These are phyloP conservation scores for Encarsia formosa DNA, from an alignment of 2,888 invertebrate genomes.

Conservation along the genomic window DNA sequence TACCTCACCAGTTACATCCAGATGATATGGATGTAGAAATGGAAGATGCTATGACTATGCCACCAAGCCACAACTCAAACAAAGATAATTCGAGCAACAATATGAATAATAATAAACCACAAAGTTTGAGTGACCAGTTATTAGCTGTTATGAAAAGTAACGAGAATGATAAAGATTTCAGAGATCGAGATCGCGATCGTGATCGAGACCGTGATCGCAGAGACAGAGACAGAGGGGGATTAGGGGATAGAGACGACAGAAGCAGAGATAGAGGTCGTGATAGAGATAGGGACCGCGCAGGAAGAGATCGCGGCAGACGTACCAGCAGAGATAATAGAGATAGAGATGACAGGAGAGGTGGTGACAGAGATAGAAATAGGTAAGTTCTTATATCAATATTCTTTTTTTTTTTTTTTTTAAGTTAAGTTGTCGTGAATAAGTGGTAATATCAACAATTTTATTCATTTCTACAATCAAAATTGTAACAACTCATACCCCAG, in stretches of 20 bases:
- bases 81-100: constrained; percentile 8
- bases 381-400: too few species aligned
- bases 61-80: constrained; percentile 31
- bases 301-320: constrained; percentile 41
- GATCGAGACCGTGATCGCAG: constrained; percentile 43
- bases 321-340: constrained; percentile 42
- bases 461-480: too few species aligned
- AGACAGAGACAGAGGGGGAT: constrained; percentile 39
- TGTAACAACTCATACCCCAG: too few species aligned
- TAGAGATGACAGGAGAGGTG: constrained; percentile 41
- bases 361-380: constrained; percentile 43
- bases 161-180: constrained; percentile 34
- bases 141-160: constrained; percentile 55
- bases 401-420: too few species aligned
- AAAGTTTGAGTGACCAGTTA: constrained; percentile 53
- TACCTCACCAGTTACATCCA: constrained; percentile 51
- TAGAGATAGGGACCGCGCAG: constrained; percentile 35
- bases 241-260: too few species aligned
- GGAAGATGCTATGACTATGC: constrained; percentile 56
- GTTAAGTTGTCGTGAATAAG: background rate
- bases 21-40: constrained; percentile 81
- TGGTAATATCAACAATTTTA: too few species aligned
- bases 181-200: constrained; percentile 34
- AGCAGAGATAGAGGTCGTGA: constrained; percentile 34
- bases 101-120: constrained; percentile 36